These are phyloP conservation scores for Sialis fuliginosa DNA, from an alignment of 2,888 invertebrate genomes.

Conservation along the genomic window DNA sequence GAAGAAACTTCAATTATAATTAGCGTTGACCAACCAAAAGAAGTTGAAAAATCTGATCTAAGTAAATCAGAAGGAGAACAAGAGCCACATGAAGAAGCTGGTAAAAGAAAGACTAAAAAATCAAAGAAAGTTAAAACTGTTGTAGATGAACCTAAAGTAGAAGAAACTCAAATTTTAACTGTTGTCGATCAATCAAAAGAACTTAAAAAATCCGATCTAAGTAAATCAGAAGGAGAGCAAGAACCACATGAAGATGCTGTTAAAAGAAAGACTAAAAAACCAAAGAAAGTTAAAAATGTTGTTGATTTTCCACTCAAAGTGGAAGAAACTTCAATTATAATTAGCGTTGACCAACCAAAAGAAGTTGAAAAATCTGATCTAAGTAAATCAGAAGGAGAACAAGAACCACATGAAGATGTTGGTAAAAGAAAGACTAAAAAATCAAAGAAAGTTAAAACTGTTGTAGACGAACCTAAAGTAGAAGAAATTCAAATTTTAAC, in stretches of 20 bases:
- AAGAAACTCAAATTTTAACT: not conserved
- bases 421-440: not conserved
- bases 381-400: not conserved
- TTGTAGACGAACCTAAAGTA: not conserved
- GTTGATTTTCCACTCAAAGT: not conserved
- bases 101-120: too few relatives aligned
- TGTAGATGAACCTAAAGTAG: conserved; percentile 1
- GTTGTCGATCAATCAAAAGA: too few relatives aligned
- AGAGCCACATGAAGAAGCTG: not conserved
- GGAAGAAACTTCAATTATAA: not conserved
- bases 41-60: conserved; percentile 5
- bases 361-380: too few relatives aligned
- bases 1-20: not conserved
- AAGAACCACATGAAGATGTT: not conserved
- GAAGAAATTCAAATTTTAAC: not conserved
- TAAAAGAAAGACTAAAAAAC: not conserved
- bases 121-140: conserved; percentile 3
- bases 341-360: too few relatives aligned
- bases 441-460: conserved; percentile 10
- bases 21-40: not conserved
- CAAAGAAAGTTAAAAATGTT: not conserved
- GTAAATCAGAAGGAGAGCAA: too few relatives aligned
- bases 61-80: conserved; percentile 5
- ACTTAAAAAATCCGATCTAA: too few relatives aligned
- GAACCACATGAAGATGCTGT: too few relatives aligned